phyloP scores from a whole-genome alignment of 2,797 vertebrate genomes.

The Columba guinea region DNA sequence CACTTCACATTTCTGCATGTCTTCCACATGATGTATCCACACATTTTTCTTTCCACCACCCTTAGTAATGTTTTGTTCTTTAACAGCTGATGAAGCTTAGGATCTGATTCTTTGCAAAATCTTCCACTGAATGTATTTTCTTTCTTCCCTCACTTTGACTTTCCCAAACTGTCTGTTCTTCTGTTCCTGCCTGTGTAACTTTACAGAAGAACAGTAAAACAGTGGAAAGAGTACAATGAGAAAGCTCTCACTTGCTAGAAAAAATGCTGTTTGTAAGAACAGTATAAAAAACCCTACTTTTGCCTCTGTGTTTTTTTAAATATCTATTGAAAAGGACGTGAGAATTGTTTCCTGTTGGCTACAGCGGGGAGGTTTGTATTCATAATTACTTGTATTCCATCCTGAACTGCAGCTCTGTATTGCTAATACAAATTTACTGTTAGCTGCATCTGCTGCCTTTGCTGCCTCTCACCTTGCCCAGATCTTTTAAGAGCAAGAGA shows the following conservation, averaged over 20 bases:
- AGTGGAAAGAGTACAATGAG: neutral
- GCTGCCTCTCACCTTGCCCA: neutral
- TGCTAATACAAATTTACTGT: neutral
- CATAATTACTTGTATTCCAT: neutral
- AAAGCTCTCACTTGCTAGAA: neutral
- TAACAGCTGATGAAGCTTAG: neutral
- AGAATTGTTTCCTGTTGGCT: neutral
- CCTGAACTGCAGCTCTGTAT: neutral
- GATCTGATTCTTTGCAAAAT: neutral
- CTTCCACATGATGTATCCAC: conserved; percentile 42
- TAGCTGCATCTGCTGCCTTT: neutral
- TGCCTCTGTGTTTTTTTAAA: neutral
- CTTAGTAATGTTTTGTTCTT: neutral
- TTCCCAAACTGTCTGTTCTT: neutral
- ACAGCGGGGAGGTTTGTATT: neutral
- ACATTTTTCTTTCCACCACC: neutral
- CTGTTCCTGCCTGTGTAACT: neutral
- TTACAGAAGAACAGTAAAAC: neutral
- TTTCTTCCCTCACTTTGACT: neutral
- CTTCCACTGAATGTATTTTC: neutral
- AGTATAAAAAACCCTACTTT: neutral
- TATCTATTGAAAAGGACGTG: neutral
- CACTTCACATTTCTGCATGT: conserved; percentile 22
- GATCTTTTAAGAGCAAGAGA: neutral
- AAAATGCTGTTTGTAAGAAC: neutral